Conservation (phyloP, 2,797 vertebrate species). For the Mus spretus region DNA sequence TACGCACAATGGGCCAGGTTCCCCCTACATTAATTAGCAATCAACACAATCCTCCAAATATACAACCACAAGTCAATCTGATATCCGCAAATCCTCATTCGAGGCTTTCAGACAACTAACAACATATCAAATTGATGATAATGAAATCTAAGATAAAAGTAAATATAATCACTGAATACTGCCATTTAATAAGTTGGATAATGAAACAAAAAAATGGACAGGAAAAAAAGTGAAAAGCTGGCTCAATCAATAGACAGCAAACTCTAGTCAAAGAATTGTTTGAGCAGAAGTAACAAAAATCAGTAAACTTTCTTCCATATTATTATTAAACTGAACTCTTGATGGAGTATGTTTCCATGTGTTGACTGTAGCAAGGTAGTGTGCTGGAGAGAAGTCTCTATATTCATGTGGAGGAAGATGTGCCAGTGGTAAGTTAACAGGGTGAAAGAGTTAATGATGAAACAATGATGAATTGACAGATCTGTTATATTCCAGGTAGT, state of each 20-base stretch:
- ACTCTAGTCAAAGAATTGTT: not conserved
- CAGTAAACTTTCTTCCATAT: constrained; percentile 3
- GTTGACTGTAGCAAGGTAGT: not conserved
- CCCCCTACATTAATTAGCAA: not conserved
- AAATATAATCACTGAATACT: not conserved
- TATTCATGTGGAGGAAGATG: not conserved
- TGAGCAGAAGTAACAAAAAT: constrained; percentile 5
- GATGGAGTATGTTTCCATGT: not conserved
- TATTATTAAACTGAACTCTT: constrained; percentile 24
- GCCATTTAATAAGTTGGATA: not conserved
- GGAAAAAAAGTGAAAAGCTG: not conserved
- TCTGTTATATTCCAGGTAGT: not conserved
- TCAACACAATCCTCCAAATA: not conserved
- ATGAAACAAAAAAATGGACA: not conserved
- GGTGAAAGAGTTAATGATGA: not conserved
- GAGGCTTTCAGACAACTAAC: not conserved
- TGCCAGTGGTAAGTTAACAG: constrained; percentile 35
- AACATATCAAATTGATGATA: not conserved
- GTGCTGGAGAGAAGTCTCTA: not conserved
- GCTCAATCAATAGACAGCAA: not conserved
- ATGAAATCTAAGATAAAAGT: not conserved
- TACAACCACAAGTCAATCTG: not conserved
- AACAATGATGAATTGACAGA: not conserved
- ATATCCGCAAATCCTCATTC: not conserved
- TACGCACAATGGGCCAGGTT: not conserved